Evolutionary conservation across 2,888 invertebrate species (phyloP), one percentile per base, ranked within the genome.

Genomic region (Hypselothyrea guttata): DNA sequence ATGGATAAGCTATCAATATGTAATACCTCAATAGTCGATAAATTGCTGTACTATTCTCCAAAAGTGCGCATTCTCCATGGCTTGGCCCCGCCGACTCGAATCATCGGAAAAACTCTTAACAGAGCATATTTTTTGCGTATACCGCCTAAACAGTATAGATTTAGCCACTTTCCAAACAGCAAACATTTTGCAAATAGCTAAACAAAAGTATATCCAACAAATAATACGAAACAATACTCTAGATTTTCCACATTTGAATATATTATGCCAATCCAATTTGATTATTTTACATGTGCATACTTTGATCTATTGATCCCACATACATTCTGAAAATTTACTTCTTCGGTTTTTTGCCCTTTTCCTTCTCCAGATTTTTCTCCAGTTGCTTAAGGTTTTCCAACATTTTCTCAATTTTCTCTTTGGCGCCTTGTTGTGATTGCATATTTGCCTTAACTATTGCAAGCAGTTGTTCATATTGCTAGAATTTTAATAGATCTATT

Each of bases 51-150:
- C 86, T 58, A 75, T 59, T 56, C 73, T 71, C 8, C 64, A 11
- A 38, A 69, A 76, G 46, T 70, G 68, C 1, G 70, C 61, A 42
- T 84, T 78, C 45, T 84, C 83, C 16, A 67, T 59, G 0, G 75
- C 63, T 7, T 13, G 18, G n/a, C 28, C 38, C 40, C 40, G 38
- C 2, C 13, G n/a, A 7, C 9, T 7, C 4, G 7, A 5, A 8
- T n/a, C 7, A 31, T 13, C 12, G 2, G 9, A 12, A 11, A 5
- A n/a, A 22, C 22, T 22, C 5, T 5, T 22, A 22, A 22, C 22
- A 22, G 22, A 22, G 5, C 22, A 4, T 5, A 22, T 22, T 22
- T 22, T 22, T 2, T 5, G 22, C 22, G 22, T 22, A 22, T 22
- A 2, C 22, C 2, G 22, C 22, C 2, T 22, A 4, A 22, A 22